Evolutionary conservation across 2,113 vertebrate genomes (phyloP).

Genomic region (Orthochromis indermauri): DNA sequence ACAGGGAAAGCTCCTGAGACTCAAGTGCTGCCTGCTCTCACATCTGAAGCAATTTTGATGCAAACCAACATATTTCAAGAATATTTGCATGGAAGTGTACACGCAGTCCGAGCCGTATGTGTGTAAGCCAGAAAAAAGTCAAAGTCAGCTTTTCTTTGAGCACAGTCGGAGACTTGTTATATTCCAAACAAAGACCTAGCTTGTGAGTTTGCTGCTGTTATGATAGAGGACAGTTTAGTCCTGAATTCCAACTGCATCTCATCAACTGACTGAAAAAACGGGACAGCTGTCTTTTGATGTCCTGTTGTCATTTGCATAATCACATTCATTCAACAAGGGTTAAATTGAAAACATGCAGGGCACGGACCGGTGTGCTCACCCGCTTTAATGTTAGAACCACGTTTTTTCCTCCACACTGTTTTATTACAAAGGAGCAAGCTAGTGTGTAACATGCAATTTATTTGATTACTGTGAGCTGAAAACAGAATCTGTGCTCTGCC

Average conservation of each 20-base stretch:
- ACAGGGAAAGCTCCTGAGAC: background rate
- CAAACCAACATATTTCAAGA: background rate
- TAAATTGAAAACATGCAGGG: constrained; percentile 2
- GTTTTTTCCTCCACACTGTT: background rate
- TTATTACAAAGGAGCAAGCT: background rate
- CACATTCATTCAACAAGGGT: background rate
- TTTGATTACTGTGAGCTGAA: background rate
- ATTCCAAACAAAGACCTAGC: background rate
- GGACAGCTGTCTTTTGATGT: background rate
- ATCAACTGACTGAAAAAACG: background rate
- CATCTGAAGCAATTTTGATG: background rate
- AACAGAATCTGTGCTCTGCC: background rate
- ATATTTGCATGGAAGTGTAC: background rate
- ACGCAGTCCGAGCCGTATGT: background rate
- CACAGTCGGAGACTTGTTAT: background rate
- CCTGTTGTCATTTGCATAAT: constrained; percentile 26
- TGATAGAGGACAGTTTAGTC: background rate
- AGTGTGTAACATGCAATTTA: background rate
- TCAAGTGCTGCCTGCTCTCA: background rate
- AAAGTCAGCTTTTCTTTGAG: background rate
- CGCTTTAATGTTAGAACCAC: background rate
- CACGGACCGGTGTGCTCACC: background rate
- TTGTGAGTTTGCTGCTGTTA: background rate
- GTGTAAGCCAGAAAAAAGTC: background rate
- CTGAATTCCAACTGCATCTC: constrained; percentile 6